A percentile compares a stretch with the other conserved stretches of the same genome.
These are phyloP conservation scores for Halyomorpha halys DNA, from an alignment of 1,140 invertebrate genomes.

Conservation along the genomic window DNA sequence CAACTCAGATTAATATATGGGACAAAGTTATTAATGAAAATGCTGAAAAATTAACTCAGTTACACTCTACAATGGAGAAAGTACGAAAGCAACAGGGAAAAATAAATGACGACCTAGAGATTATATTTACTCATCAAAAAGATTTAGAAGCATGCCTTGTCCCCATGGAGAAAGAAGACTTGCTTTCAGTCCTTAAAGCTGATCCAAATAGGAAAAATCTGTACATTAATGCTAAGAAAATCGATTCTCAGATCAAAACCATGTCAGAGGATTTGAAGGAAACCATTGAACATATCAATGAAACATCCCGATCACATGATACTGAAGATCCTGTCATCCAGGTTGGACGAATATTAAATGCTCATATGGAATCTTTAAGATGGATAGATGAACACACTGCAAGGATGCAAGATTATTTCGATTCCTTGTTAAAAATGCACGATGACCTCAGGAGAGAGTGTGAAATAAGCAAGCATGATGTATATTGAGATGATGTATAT, in stretches of 20 bases:
- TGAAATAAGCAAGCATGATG: constrained; percentile 13
- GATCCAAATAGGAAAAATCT: constrained; percentile 81
- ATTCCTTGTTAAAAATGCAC: constrained; percentile 72
- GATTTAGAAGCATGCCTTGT: constrained; percentile 79
- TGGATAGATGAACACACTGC: constrained; percentile 76
- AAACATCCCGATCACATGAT: constrained; percentile 72
- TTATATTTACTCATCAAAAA: constrained; percentile 81
- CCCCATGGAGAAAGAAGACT: constrained; percentile 72
- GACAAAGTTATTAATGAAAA: constrained; percentile 81
- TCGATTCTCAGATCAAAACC: constrained; percentile 84
- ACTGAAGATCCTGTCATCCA: constrained; percentile 78
- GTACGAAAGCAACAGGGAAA: constrained; percentile 71
- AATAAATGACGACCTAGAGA: constrained; percentile 88
- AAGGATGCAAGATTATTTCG: constrained; percentile 63
- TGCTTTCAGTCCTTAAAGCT: constrained; percentile 52
- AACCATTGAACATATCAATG: constrained; percentile 83
- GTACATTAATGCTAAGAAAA: constrained; percentile 76
- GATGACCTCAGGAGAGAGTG: constrained; percentile 59
- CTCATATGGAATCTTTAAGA: constrained; percentile 91
- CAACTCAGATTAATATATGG: constrained; percentile 89
- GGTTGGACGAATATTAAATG: constrained; percentile 86
- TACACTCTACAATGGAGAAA: constrained; percentile 18
- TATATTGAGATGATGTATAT: not conserved
- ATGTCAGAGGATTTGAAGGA: constrained; percentile 93
- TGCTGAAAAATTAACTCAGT: constrained; percentile 63